Evolutionary conservation across 2,113 vertebrate species (phyloP), one percentile per base, ranked within the genome.

Genomic region (Hippocampus barbouri): DNA sequence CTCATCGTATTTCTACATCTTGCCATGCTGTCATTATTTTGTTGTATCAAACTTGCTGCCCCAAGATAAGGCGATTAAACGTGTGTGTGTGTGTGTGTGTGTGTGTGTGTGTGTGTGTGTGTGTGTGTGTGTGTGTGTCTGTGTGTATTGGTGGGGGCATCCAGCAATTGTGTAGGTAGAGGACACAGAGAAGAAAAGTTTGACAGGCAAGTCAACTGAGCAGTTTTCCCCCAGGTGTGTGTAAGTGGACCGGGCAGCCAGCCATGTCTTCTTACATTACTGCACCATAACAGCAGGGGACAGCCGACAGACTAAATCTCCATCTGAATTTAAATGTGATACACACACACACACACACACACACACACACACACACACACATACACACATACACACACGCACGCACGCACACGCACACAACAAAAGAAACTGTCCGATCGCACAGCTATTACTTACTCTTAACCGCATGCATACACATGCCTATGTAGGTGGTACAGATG

Each of bases 281-380:
- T 80, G 85, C 85, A 84, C 75, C 84, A 82, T 82, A 89, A 85
- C 86, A 89, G 89, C 87, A 81, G 87, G 86, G 86, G 86, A 88
- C 53, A 72, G 83, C 78, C 81, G 79, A 89, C 87, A 86, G 85
- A 87, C 87, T 82, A 87, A 88, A 89, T 88, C 90, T 89, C 82
- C 82, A 89, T 89, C 86, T 87, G 86, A 90, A 90, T 91, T 84
- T 87, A 88, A 91, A 90, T 91, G 82, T 96, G 97, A 89, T 94
- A 94, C 84, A 95, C 78, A 34, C 60, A 95, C 91, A 8, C n/a
- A 65, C 21, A 43, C 21, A 65, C 43, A 14, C 43, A 3, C 10
- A 43, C 8, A 43, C 21, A 23, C 21, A 64, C 41, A 12, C 41
- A 2, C 8, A 43, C 8, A 95, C 84, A 95, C 78, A 34, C 59